Base-by-base conservation (phyloP, 2,113 vertebrate species). In the Lota lota region DNA sequence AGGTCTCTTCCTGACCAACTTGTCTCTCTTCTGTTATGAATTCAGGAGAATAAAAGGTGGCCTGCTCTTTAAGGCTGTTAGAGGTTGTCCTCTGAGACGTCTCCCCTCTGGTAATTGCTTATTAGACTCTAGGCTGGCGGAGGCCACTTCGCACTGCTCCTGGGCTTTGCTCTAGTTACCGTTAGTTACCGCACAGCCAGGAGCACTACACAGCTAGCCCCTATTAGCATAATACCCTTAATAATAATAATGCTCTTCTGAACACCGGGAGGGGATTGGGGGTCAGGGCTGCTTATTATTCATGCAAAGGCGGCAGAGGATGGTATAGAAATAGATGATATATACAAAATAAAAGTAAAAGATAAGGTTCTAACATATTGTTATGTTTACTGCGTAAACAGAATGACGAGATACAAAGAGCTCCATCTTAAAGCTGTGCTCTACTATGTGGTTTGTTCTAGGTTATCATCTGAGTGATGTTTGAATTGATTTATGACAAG, bases 151-250 rank as follows among this genome's bases (percentile, higher is more conserved):
- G 8, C 40, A 2, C 40, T 12, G 1, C 40, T 73, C 59, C 33
- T 75, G 62, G 10, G 40, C 68, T 77, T 73, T 24, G 51, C 40
- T 78, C 19, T 21, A 59, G 22, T 57, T 75, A 72, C 71, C 66
- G 40, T 19, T 21, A 50, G 33, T 57, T 75, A 74, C 71, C 66
- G 40, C 66, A 68, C 51, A 56, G 36, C 58, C 51, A 50, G 61
- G 40, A 74, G 61, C 24, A 57, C 40, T 3, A 66, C 62, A 28
- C 66, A 54, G 63, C 61, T 72, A 69, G 21, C 61, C 16, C 22
- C 18, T 17, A 62, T 22, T 22, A 22, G 51, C 53, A 18, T 56
- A 56, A 47, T 56, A 17, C 53, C 53, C 16, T n/a, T 17, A 56
- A 56, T 56, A 56, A 56, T 56, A 56, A n/a, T 56, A 56, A 18